These are phyloP conservation scores for Ophion obscuratus DNA, from an alignment of 2,888 invertebrate genomes.

Conservation along the genomic window DNA sequence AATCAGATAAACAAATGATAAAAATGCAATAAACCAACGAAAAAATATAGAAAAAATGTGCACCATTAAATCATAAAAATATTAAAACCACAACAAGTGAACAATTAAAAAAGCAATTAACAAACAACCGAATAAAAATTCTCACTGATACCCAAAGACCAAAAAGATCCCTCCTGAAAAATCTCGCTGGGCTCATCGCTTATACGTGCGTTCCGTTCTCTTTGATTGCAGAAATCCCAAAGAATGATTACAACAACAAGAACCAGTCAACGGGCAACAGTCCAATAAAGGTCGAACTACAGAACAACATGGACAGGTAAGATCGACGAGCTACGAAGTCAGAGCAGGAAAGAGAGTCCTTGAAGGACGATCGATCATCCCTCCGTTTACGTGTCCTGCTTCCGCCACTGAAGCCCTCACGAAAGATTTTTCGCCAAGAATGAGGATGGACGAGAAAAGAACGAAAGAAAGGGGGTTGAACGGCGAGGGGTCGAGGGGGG, in stretches of 20 bases:
- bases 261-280: slow-evolving; percentile 94
- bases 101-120: no score
- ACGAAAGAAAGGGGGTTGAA: background rate
- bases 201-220: slow-evolving; percentile 37
- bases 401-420: background rate
- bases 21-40: no score
- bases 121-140: no score
- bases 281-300: slow-evolving; percentile 90
- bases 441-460: background rate
- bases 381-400: background rate
- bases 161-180: background rate
- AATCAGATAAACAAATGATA: no score
- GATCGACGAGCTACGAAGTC: slow-evolving; percentile 61
- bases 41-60: no score
- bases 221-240: slow-evolving; percentile 91
- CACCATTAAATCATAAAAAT: no score
- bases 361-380: slow-evolving; percentile 56
- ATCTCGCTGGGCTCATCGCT: background rate
- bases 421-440: slow-evolving; percentile 1
- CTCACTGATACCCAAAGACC: no score
- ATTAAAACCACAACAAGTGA: no score
- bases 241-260: slow-evolving; percentile 92
- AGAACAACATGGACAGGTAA: slow-evolving; percentile 85
- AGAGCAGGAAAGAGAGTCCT: slow-evolving; percentile 23
- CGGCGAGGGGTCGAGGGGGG: background rate